These are phyloP conservation scores for Eilema sororculum DNA, from an alignment of 2,888 invertebrate species.

Conservation along the genomic window DNA sequence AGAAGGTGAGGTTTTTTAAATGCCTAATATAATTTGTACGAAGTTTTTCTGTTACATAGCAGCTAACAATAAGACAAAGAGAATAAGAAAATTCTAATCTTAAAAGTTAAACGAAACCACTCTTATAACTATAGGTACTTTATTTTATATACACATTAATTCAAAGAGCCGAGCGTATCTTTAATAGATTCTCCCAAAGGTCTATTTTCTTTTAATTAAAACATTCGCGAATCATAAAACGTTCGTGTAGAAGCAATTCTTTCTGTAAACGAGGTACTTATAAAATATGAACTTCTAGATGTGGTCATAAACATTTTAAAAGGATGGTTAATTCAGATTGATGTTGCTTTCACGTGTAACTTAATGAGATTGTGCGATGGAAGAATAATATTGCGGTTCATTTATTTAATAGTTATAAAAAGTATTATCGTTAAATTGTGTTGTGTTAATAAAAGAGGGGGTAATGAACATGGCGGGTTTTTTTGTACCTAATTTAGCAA, in stretches of 20 bases:
- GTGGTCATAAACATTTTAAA: conserved; percentile 49
- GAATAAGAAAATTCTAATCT: neutral
- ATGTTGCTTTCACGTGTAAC: conserved; percentile 44
- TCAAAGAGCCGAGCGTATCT: conserved; percentile 35
- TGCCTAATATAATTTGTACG: no score
- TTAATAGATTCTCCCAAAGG: conserved; percentile 44
- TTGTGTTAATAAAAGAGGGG: neutral
- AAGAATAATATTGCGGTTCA: neutral
- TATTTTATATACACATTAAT: conserved; percentile 34
- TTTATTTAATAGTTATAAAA: conserved; percentile 5
- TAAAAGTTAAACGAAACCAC: neutral
- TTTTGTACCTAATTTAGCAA: neutral
- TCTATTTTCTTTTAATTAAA: conserved; percentile 51
- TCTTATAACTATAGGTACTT: conserved; percentile 1
- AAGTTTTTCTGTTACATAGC: neutral
- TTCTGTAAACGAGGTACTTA: conserved; percentile 39
- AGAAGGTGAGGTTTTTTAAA: no score
- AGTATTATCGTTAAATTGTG: neutral
- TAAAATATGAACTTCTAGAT: conserved; percentile 45
- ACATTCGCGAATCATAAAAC: conserved; percentile 47
- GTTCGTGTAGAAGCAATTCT: conserved; percentile 38
- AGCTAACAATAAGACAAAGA: no score
- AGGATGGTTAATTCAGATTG: conserved; percentile 38
- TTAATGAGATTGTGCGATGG: conserved; percentile 36
- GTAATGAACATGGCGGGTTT: neutral